These are phyloP conservation scores for Hydraecia micacea DNA, from an alignment of 2,888 invertebrate genomes.

Conservation along the genomic window DNA sequence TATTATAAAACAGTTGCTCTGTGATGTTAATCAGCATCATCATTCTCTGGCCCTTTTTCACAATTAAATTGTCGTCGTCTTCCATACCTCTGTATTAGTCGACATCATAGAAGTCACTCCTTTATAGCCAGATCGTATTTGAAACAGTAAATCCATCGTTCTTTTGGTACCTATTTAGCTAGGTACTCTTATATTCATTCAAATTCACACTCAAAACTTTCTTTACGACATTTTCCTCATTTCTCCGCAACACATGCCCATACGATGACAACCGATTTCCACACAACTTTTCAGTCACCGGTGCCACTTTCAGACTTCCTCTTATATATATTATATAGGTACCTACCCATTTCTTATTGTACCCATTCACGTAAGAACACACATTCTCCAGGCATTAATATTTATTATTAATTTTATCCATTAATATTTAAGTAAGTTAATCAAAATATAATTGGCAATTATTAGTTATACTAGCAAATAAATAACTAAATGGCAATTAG, in stretches of 20 bases:
- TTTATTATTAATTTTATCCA: too few species aligned
- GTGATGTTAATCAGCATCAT: too few species aligned
- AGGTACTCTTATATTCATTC: background rate
- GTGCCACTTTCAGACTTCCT: background rate
- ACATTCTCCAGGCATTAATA: too few species aligned
- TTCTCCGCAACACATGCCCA: background rate
- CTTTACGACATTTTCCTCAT: background rate
- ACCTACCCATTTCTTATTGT: too few species aligned
- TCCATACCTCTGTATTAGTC: background rate
- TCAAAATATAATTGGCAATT: slow-evolving; percentile 5
- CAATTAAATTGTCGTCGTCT: background rate
- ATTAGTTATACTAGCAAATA: background rate
- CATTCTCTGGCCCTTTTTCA: background rate
- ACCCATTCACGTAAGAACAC: background rate
- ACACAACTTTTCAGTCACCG: background rate
- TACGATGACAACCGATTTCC: background rate
- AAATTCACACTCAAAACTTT: background rate
- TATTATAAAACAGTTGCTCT: background rate
- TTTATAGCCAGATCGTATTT: background rate
- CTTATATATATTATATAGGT: too few species aligned
- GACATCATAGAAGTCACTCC: background rate
- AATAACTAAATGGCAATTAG: background rate
- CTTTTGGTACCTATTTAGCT: background rate
- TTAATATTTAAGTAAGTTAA: background rate
- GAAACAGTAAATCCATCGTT: background rate